Percentiles rank a stretch among this genome's conserved stretches.
phyloP scores from a whole-genome alignment of 2,888 invertebrate species.

The Tachystola acroxantha region DNA sequence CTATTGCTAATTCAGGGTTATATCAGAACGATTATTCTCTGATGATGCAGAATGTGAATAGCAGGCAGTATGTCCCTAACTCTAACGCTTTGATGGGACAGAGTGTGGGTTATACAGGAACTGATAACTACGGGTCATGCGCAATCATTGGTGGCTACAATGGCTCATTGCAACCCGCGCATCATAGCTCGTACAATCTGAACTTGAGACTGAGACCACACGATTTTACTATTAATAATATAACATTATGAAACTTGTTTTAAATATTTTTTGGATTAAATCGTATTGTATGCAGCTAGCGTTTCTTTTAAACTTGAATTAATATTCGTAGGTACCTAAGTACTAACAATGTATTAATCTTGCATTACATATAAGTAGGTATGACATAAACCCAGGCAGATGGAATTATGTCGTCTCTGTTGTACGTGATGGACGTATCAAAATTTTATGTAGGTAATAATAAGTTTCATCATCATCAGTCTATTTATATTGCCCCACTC shows the following conservation, averaged over 20 bases:
- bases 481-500: too few relatives aligned
- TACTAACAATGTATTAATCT: too few relatives aligned
- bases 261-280: neutral
- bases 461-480: too few relatives aligned
- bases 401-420: too few relatives aligned
- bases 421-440: too few relatives aligned
- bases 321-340: too few relatives aligned
- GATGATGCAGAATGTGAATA: conserved; percentile 68
- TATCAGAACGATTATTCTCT: conserved; percentile 70
- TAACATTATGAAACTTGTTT: conserved; percentile 44
- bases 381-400: too few relatives aligned
- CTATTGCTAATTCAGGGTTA: conserved; percentile 55
- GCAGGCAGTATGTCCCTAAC: conserved; percentile 61
- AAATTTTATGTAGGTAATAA: too few relatives aligned
- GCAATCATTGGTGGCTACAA: conserved; percentile 62
- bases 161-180: conserved; percentile 53
- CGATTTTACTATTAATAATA: conserved; percentile 74
- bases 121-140: conserved; percentile 63
- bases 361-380: too few relatives aligned
- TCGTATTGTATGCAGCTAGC: too few relatives aligned
- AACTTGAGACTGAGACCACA: conserved; percentile 79
- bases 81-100: conserved; percentile 56
- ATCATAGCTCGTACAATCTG: conserved; percentile 65
- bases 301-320: too few relatives aligned
- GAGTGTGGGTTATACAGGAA: conserved; percentile 47